Base-by-base conservation (phyloP, 2,888 invertebrate genomes). In the Eristalis pertinax region DNA sequence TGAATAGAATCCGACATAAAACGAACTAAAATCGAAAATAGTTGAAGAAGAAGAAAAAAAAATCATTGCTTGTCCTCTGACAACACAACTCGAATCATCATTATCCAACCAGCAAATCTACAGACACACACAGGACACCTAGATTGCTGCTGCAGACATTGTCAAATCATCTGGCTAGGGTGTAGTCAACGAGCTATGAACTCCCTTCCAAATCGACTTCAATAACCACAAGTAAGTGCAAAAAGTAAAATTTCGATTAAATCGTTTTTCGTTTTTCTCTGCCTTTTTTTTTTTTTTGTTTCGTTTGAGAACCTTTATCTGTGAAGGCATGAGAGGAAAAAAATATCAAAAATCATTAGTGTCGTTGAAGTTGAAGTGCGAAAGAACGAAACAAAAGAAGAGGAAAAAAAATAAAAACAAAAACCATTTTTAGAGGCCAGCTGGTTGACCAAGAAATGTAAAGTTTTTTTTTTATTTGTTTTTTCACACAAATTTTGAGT, bases 161-260 rank as follows among this genome's bases (percentile, higher is more conserved):
- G 50, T 74, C 15, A 62, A 72, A 65, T 67, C 78, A 67, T 24
- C 38, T 74, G 50, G 60, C 69, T 62, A 58, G 58, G 43, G 72
- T 29, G 75, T 78, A 29, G 50, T 77, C 62, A 70, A 32, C 50
- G 64, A 78, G 74, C 74, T 72, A 86, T 86, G 83, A 58, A 65
- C 56, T 78, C 70, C 67, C 56, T 70, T 56, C 13, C 58, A 60
- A 73, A 73, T n/a, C 32, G 68, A 58, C 72, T 79, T 60, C 70
- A 72, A 15, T 79, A 67, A 78, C 35, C 26, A 50, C 70, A 86
- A 67, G 86, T 86, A 24, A 86, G 86, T 86, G 7, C 43, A n/a
- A 43, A 19, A 50, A 50, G 19, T 4, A 50, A 38, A 50, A 19
- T 19, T 50, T 19, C 19, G 19, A 50, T 70, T 32, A 8, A 41